A percentile compares a stretch with the other conserved stretches of the same genome.
Evolutionary conservation across 1,140 invertebrate species (phyloP).

Genomic region (Capitella teleta): DNA sequence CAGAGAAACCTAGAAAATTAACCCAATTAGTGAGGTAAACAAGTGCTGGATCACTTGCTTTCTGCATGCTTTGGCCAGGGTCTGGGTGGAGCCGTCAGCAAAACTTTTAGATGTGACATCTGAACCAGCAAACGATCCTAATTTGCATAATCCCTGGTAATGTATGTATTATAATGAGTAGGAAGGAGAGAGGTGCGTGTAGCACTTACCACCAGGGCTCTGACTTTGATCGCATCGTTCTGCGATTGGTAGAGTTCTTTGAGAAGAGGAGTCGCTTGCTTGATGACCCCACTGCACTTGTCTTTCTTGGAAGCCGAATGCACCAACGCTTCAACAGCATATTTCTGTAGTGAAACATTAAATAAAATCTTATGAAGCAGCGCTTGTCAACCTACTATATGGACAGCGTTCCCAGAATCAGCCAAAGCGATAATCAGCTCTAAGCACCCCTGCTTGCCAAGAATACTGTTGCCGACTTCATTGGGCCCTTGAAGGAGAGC

Average conservation of each 20-base stretch:
- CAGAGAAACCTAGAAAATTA: conserved; percentile 59
- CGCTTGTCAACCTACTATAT: conserved; percentile 48
- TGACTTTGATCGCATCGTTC: conserved; percentile 72
- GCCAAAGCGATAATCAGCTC: conserved; percentile 98
- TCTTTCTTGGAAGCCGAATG: conserved; percentile 95
- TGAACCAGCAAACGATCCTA: conserved; percentile 89
- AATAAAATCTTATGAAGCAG: background rate
- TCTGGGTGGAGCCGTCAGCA: conserved; percentile 85
- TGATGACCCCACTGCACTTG: conserved; percentile 81
- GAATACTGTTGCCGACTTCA: conserved; percentile 84
- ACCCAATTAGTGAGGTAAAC: background rate
- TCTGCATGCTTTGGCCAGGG: conserved; percentile 84
- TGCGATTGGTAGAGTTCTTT: conserved; percentile 86
- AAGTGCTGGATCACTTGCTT: conserved; percentile 29
- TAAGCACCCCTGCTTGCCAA: conserved; percentile 83
- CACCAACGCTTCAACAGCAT: conserved; percentile 91
- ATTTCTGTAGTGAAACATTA: conserved; percentile 53
- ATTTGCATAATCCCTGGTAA: conserved; percentile 77
- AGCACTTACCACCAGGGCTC: conserved; percentile 43
- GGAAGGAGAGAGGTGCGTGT: background rate
- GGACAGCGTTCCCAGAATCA: conserved; percentile 66
- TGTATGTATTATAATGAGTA: background rate
- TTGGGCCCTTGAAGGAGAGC: conserved; percentile 68
- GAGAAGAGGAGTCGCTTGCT: conserved; percentile 82
- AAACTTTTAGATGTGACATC: conserved; percentile 89